Base-by-base conservation (phyloP, 2,888 invertebrate species). In the Autographa pulchrina region DNA sequence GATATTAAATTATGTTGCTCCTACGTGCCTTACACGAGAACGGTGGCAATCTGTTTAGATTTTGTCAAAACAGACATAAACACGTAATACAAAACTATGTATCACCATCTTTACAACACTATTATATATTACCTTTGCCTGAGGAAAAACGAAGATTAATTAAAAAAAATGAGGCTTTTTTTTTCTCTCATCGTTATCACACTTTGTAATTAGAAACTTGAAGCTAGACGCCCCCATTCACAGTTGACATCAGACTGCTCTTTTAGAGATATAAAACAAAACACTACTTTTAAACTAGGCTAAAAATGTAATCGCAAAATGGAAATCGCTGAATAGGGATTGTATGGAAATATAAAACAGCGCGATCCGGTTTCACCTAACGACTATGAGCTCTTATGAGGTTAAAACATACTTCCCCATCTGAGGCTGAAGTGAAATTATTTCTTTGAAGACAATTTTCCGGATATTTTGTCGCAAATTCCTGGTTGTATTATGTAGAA, bases 341-440 rank as follows among this genome's bases (percentile, higher is more conserved):
- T 54, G 59, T 65, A 59, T 65, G 35, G 9, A 18, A 60, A 48
- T 70, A 56, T 62, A 43, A 65, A 67, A 70, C 43, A 78, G 59
- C 32, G 43, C 20, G n/a, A 48, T 48, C 48, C n/a, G n/a, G 48
- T 48, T n/a, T 4, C 6, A 48, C 48, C 7, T 56, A 56, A 56
- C 54, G 54, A 56, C 25, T 56, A 25, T 25, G 54, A 25, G 20
- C 54, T 54, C 54, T 25, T 56, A 20, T 20, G 20, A 25, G 54
- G 54, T 20, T 56, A 13, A 56, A 56, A 20, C 25, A 25, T 13
- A 56, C 13, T 54, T 56, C 13, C 48, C 48, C 48, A 48, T n/a
- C 48, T n/a, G 8, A 43, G 43, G 54, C 54, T 18, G 54, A 13
- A 56, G 13, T 11, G 13, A 56, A 20, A 56, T 56, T 54, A 9